Base-by-base conservation (phyloP, 2,888 invertebrate species). In the Agrochola lota region DNA sequence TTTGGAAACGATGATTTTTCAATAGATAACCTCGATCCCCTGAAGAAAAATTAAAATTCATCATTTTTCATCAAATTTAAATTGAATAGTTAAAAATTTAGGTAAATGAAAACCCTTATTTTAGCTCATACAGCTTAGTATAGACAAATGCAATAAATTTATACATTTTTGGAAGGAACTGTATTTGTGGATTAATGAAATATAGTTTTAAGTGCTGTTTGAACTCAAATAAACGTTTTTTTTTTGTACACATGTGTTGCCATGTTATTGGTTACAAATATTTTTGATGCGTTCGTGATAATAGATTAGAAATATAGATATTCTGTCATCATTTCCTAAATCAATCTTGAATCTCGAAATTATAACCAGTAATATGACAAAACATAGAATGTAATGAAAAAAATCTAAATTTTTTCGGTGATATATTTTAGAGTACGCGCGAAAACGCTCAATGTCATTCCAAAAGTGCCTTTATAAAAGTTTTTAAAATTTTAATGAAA, bases 1-100 rank as follows among this genome's bases (percentile, higher is more conserved):
- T 98, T 99, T 96, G 98, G 98, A 91, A 98, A 98, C 93, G 99
- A 99, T 94, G 99, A 99, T 97, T 99, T 99, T 97, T 98, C 98
- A 88, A 97, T 99, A 95, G 99, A 99, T 94, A 99, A 99, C 95
- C 97, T 99, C 94, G 99, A 99, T 97, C 99, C 99, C 81, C 97
- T 99, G 91, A 98, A 98, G 95, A 98, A 98, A 93, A 97, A 97
- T 94, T 97, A 94, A 97, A 80, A 75, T 74, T 85, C 74, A 84
- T 73, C 77, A 77, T 80, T 88, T 86, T 85, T 85, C 74, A 83
- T 87, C 75, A 84, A 88, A 80, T 59, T 83, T 79, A 88, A 90
- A 88, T 88, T 86, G 86, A 90, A 81, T 91, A 92, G 92, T 85
- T 90, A 89, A 91, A 92, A 91, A 91, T 89, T 71, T 90, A 90